phyloP scores from a whole-genome alignment of 2,113 vertebrate genomes.

The Cricetomys ansorgei region DNA sequence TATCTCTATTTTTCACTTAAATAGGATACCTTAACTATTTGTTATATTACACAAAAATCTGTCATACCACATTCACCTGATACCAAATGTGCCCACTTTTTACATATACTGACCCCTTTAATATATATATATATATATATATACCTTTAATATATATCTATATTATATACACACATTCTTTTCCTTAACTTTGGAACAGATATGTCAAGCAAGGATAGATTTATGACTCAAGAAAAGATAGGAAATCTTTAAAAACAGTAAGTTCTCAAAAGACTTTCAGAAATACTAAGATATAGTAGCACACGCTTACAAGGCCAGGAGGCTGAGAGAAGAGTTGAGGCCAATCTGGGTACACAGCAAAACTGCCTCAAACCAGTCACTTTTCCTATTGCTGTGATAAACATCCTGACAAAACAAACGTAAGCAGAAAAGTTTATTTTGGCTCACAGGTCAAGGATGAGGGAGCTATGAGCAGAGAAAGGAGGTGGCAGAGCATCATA shows the following conservation, averaged over 20 bases:
- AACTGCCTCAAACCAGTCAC: background rate
- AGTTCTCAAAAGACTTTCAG: background rate
- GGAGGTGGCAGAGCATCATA: background rate
- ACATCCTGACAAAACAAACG: background rate
- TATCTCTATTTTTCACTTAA: conserved; percentile 17
- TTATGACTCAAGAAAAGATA: background rate
- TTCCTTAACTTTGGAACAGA: background rate
- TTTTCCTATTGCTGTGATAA: background rate
- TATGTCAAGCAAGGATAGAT: conserved; percentile 27
- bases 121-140: no score
- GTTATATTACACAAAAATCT: background rate
- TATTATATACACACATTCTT: background rate
- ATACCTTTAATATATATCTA: no score
- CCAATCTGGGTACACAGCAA: background rate
- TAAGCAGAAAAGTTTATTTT: background rate
- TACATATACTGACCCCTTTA: background rate
- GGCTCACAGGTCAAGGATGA: background rate
- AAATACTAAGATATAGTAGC: background rate
- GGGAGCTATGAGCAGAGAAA: no score
- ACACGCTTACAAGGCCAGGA: background rate
- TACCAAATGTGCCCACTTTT: background rate
- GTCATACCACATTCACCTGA: background rate
- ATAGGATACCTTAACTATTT: conserved; percentile 15
- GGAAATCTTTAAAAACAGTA: conserved; percentile 22
- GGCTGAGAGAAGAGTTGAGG: background rate